Base-by-base conservation (phyloP, 2,113 vertebrate genomes). In the Kryptolebias marmoratus region DNA sequence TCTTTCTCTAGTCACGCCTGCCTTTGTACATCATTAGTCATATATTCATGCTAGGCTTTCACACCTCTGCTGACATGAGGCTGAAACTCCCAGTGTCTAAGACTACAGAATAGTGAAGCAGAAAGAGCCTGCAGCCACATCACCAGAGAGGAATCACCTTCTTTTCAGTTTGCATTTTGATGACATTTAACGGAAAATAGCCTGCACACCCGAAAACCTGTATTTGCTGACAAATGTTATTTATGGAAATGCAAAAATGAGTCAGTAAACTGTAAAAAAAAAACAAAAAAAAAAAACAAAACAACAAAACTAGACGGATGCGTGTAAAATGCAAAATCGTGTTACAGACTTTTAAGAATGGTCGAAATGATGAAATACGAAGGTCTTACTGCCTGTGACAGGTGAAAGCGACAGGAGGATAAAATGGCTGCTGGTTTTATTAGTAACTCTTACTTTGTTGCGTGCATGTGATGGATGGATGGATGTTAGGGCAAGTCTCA, bases 141-240 rank as follows among this genome's bases (percentile, higher is more conserved):
- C 75, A 68, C 18, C 32, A 55, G 53, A 61, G 57, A 68, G 83
- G 66, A 77, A 62, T 70, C 2, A 30, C 48, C 71, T 63, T 77
- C 3, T 2, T 71, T 82, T 82, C 65, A 71, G 87, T 90, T 83
- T 84, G 77, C 86, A 86, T 91, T 88, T 89, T 87, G 59, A 89
- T 79, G 75, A 74, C 68, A 50, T 80, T 44, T 44, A 11, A 42
- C 65, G 56, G 14, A 86, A 49, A 53, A 59, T 69, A 69, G 74
- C 70, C 71, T 72, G n/a, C 32, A 82, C 77, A 78, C 61, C 67
- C 75, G 67, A 63, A 76, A 83, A 86, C 74, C 82, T 77, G 68
- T 68, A 75, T 78, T 71, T 48, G 65, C 65, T 49, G 67, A 64
- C 68, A 58, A 67, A 87, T 68, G 65, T 62, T 79, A 60, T 36